phyloP scores from a whole-genome alignment of 2,888 invertebrate species.

The Chirona hameri region DNA sequence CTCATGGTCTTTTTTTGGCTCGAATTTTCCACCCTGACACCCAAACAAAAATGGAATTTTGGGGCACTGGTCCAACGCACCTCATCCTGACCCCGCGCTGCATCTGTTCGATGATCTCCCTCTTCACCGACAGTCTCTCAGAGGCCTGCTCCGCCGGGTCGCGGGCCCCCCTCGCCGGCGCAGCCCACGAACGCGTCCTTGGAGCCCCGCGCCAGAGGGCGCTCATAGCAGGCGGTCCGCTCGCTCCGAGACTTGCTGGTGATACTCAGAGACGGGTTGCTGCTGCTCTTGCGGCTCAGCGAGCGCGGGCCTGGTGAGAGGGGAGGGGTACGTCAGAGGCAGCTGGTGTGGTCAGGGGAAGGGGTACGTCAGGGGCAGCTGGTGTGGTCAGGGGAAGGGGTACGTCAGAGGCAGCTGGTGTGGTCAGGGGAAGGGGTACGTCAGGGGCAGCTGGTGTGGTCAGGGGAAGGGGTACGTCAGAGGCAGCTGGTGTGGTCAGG shows the following conservation, averaged over 20 bases:
- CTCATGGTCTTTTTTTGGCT: no score
- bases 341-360: no score
- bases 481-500: no score
- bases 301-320: conserved; percentile 34
- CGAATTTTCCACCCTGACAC: no score
- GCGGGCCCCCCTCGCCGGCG: neutral
- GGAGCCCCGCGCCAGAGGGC: conserved; percentile 36
- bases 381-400: no score
- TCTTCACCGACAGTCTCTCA: neutral
- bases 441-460: no score
- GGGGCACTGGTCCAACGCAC: neutral
- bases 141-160: neutral
- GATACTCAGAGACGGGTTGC: conserved; percentile 11
- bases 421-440: no score
- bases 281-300: conserved; percentile 30
- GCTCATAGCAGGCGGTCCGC: conserved; percentile 39
- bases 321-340: neutral
- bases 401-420: no score
- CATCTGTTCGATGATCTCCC: neutral
- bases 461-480: no score
- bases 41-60: no score
- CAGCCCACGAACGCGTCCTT: neutral
- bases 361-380: neutral
- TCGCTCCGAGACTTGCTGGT: conserved; percentile 32
- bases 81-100: neutral